These are phyloP conservation scores for Ciconia nigra DNA, from an alignment of 2,797 vertebrate species.

Conservation along the genomic window DNA sequence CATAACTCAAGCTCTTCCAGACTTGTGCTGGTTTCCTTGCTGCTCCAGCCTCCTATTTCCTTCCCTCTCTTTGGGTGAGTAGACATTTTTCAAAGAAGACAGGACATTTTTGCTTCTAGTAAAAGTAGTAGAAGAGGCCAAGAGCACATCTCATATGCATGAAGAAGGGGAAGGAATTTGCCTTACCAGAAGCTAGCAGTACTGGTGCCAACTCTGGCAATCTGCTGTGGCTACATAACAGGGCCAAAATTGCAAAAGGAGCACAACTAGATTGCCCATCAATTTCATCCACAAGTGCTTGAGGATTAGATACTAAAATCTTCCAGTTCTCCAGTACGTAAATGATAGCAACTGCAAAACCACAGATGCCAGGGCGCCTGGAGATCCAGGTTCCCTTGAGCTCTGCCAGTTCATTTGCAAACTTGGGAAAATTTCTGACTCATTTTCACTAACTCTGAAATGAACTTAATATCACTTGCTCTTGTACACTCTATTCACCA, in stretches of 20 bases:
- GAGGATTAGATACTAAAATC: not conserved
- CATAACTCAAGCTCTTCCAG: not conserved
- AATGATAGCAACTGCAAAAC: not conserved
- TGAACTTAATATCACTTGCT: not conserved
- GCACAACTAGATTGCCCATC: not conserved
- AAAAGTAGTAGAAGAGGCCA: not conserved
- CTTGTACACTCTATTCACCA: not conserved
- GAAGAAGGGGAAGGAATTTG: not conserved
- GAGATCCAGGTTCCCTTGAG: not conserved
- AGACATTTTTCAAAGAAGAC: not conserved
- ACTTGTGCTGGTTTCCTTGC: not conserved
- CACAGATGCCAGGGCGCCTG: not conserved
- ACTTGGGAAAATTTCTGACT: not conserved
- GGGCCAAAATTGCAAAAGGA: not conserved
- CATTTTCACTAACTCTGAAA: not conserved
- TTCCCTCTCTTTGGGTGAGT: not conserved
- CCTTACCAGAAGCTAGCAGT: not conserved
- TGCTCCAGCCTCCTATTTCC: not conserved
- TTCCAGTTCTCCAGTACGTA: not conserved
- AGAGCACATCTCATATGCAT: fast-evolving
- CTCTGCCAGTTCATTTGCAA: not conserved
- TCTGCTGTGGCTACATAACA: not conserved
- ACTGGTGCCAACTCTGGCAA: not conserved
- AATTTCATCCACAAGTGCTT: not conserved
- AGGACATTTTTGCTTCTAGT: not conserved